These are phyloP conservation scores for Crocidura indochinensis DNA, from an alignment of 2,797 vertebrate genomes.

Conservation along the genomic window DNA sequence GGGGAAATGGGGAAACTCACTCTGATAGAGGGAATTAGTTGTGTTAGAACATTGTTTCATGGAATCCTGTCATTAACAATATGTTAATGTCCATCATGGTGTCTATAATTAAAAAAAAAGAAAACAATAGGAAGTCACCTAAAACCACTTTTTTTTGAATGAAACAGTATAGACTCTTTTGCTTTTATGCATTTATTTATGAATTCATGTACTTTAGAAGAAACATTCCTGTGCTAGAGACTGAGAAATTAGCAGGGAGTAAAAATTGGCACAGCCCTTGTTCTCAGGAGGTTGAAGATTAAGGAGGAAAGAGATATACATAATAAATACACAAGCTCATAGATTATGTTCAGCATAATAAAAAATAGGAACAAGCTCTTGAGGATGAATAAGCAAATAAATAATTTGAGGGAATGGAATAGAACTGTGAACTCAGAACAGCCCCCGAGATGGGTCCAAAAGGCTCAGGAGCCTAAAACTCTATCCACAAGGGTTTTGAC, in stretches of 20 bases:
- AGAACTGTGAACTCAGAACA: too few species aligned
- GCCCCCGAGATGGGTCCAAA: background rate
- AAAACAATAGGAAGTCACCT: background rate
- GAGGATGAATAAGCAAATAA: background rate
- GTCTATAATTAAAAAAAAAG: too few species aligned
- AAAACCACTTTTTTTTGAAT: background rate
- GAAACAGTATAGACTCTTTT: background rate
- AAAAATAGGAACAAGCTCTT: background rate
- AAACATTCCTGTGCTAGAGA: too few species aligned
- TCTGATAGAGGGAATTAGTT: too few species aligned
- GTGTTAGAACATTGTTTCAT: too few species aligned
- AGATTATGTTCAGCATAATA: rapidly evolving
- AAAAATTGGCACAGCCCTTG: background rate
- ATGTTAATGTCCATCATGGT: too few species aligned
- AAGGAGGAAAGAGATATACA: background rate
- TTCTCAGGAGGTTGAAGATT: background rate
- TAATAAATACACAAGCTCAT: background rate
- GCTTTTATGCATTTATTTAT: background rate
- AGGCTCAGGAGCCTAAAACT: background rate
- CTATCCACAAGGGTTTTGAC: background rate
- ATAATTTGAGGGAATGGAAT: rapidly evolving
- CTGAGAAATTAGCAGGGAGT: background rate
- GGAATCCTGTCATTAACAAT: too few species aligned
- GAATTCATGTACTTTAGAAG: background rate
- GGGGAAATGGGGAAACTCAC: too few species aligned